phyloP scores from a whole-genome alignment of 2,888 invertebrate species.

The Troilus luridus region DNA sequence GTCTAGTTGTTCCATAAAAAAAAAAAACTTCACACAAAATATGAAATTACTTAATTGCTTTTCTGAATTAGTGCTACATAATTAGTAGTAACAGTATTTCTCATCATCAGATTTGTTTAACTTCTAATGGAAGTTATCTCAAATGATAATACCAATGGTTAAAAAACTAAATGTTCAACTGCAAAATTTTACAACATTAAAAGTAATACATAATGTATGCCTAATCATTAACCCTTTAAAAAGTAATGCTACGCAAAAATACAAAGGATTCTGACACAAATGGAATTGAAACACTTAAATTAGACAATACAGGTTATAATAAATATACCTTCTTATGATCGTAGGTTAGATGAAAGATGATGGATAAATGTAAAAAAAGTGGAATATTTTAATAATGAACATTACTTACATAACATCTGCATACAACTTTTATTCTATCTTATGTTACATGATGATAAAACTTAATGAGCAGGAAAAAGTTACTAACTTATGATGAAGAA shows the following conservation, averaged over 20 bases:
- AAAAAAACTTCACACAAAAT: neutral
- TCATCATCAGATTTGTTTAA: neutral
- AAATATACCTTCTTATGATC: neutral
- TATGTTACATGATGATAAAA: neutral
- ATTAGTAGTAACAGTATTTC: neutral
- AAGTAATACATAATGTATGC: neutral
- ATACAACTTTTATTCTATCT: neutral
- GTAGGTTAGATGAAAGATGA: neutral
- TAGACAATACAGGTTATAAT: neutral
- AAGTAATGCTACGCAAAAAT: neutral
- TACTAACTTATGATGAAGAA: neutral
- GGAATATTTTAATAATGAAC: neutral
- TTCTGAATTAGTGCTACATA: neutral
- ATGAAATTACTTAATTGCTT: neutral
- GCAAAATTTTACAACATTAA: neutral
- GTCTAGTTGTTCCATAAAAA: neutral
- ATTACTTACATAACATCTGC: neutral
- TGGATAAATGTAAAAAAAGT: neutral
- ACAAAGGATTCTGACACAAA: neutral
- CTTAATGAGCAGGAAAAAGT: neutral
- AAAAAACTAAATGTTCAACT: neutral
- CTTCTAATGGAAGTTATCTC: neutral
- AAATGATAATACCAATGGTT: neutral
- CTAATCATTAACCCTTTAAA: neutral
- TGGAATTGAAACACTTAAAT: neutral